A percentile compares a stretch with the other conserved stretches of the same genome.
These are phyloP conservation scores for Hydra vulgaris DNA, from an alignment of 30 jellyfish, hydroid and myxozoan genomes.

Conservation along the genomic window DNA sequence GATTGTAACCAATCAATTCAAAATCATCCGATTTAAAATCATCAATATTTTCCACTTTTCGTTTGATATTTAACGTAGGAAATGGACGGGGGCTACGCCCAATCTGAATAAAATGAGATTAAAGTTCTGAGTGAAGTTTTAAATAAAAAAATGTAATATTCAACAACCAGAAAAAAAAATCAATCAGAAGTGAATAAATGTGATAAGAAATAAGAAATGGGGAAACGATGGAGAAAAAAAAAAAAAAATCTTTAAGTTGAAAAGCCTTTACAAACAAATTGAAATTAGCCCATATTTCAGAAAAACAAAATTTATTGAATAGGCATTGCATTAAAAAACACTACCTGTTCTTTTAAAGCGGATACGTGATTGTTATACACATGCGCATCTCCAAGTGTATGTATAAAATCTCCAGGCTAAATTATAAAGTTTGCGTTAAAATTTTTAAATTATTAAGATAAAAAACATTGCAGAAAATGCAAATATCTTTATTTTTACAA, in stretches of 20 bases:
- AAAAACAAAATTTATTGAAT: neutral
- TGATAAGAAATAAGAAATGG: too few relatives aligned
- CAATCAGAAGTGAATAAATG: too few relatives aligned
- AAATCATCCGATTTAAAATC: slow-evolving; percentile 82
- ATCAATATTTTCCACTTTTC: slow-evolving; percentile 69
- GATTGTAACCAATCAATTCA: slow-evolving; percentile 67
- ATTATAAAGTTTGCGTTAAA: neutral
- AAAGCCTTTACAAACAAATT: neutral
- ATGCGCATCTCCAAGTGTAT: slow-evolving; percentile 92
- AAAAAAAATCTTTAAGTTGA: neutral
- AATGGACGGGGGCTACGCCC: slow-evolving; percentile 81
- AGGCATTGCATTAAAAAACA: neutral
- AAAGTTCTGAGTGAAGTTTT: neutral
- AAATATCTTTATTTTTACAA: too few relatives aligned
- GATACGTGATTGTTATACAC: slow-evolving; percentile 73
- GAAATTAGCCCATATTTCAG: neutral
- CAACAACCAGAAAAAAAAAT: neutral
- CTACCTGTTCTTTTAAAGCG: slow-evolving; percentile 72
- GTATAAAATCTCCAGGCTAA: slow-evolving; percentile 95
- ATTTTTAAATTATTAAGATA: neutral
- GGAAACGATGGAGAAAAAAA: too few relatives aligned
- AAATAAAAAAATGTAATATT: too few relatives aligned
- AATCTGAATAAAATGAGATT: slow-evolving; percentile 26
- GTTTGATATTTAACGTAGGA: slow-evolving; percentile 62
- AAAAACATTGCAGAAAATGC: too few relatives aligned